phyloP scores from a whole-genome alignment of 2,888 invertebrate genomes.

The Machimus rusticus region DNA sequence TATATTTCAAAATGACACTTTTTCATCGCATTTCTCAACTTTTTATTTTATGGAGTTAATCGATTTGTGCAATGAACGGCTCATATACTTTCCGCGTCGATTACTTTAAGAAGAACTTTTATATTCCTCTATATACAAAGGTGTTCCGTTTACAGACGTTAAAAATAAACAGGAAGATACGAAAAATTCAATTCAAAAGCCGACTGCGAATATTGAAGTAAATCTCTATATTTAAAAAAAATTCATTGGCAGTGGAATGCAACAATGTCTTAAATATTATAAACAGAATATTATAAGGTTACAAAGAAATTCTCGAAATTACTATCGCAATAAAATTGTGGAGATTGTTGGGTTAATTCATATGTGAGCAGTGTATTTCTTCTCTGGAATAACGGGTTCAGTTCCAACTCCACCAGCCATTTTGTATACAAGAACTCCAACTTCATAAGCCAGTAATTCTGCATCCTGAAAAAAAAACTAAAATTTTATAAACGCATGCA shows the following conservation, averaged over 20 bases:
- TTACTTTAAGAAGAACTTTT: too few relatives aligned
- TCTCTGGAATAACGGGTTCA: slow-evolving; percentile 64
- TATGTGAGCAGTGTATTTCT: slow-evolving; percentile 57
- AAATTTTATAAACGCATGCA: not conserved
- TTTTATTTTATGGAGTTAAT: too few relatives aligned
- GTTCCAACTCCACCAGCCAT: slow-evolving; percentile 82
- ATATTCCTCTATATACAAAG: too few relatives aligned
- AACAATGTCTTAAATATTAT: slow-evolving; percentile 5
- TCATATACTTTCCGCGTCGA: too few relatives aligned
- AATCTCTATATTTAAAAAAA: not conserved
- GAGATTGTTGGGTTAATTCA: slow-evolving; percentile 48
- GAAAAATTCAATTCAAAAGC: not conserved
- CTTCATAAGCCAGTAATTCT: slow-evolving; percentile 76
- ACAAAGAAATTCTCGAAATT: not conserved
- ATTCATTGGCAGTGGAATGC: slow-evolving; percentile 33
- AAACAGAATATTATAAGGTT: not conserved
- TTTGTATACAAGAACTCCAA: slow-evolving; percentile 77
- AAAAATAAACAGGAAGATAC: too few relatives aligned
- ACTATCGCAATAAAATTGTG: not conserved
- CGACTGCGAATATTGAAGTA: not conserved
- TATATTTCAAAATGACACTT: too few relatives aligned
- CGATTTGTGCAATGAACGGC: too few relatives aligned
- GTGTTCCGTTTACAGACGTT: too few relatives aligned
- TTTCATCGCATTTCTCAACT: too few relatives aligned
- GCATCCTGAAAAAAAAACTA: slow-evolving; percentile 64